Base-by-base conservation (phyloP, 2,888 invertebrate genomes). In the Athalia rosae region DNA sequence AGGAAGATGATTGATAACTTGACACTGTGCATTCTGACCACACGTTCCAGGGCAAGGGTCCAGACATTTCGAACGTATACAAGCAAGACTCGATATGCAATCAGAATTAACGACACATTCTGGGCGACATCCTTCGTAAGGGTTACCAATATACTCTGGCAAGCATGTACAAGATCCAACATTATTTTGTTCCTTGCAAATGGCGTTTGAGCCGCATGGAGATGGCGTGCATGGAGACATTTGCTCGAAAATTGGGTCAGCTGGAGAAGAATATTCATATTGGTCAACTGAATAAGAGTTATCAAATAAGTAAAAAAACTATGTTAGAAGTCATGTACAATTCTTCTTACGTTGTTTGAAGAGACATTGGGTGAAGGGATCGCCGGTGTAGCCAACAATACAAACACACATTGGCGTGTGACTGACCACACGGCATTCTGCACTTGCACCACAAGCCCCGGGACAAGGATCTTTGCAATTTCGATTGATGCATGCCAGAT, bases 31-130 rank as follows among this genome's bases (percentile, higher is more conserved):
- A 85, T 93, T 94, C 74, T 91, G 89, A 13, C 95, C 96, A 87
- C 96, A 96, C 85, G 94, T 94, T 82, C 94, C 94, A 13, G 93
- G 92, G 84, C 96, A 97, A 11, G 97, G 96, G 89, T 97, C 93
- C n/a, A 92, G 89, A 86, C 97, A 97, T 90, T 95, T 95, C 78
- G 94, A 94, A 82, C 93, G 92, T 48, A 95, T 91, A 86, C 97
- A 97, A 28, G 96, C 94, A 85, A 93, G 93, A 84, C 94, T 93
- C 69, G 92, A 89, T 3, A 94, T 90, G 88, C 97, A 97, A 85
- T 96, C 96, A 0, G 94, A 92, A 87, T 94, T 96, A 4, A 95
- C 88, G 1, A 95, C 92, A 89, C 96, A 96, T 90, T 96, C 95
- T 6, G 96, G 95, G 82, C 95, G 92, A 87, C 95, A 96, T 76